These are phyloP conservation scores for Pipistrellus pipistrellus DNA, from an alignment of 2,797 vertebrate genomes.

Conservation along the genomic window DNA sequence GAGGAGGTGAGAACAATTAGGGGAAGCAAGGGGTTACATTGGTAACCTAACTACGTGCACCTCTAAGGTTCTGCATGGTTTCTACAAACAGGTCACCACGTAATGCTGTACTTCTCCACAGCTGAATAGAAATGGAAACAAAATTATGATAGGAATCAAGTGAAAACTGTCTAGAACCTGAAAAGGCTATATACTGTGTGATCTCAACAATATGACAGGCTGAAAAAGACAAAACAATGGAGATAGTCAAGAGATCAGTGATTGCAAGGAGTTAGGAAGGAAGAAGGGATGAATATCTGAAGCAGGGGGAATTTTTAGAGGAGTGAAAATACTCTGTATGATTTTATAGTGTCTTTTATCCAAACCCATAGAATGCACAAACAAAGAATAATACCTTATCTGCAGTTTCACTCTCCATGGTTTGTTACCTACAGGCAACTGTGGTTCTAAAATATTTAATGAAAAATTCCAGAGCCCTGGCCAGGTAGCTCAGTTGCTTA, in stretches of 20 bases:
- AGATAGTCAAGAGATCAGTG: not conserved
- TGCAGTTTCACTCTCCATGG: too few species aligned
- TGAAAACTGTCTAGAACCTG: not conserved
- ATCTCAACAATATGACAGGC: not conserved
- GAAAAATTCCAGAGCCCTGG: slow-evolving; percentile 13
- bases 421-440: too few species aligned
- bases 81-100: not conserved
- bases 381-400: too few species aligned
- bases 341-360: not conserved
- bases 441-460: slow-evolving; percentile 54
- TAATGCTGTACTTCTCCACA: not conserved
- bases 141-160: not conserved
- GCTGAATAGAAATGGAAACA: not conserved
- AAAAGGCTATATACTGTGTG: not conserved
- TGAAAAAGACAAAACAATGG: not conserved
- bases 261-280: not conserved
- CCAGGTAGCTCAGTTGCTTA: too few species aligned
- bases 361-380: too few species aligned
- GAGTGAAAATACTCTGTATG: not conserved
- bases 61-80: not conserved
- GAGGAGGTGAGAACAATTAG: not conserved
- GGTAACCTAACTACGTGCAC: not conserved
- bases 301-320: not conserved
- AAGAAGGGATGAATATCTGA: not conserved
- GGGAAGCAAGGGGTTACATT: not conserved